Base-by-base conservation (phyloP, 2,113 vertebrate genomes). In the Sarotherodon lohbergeri region DNA sequence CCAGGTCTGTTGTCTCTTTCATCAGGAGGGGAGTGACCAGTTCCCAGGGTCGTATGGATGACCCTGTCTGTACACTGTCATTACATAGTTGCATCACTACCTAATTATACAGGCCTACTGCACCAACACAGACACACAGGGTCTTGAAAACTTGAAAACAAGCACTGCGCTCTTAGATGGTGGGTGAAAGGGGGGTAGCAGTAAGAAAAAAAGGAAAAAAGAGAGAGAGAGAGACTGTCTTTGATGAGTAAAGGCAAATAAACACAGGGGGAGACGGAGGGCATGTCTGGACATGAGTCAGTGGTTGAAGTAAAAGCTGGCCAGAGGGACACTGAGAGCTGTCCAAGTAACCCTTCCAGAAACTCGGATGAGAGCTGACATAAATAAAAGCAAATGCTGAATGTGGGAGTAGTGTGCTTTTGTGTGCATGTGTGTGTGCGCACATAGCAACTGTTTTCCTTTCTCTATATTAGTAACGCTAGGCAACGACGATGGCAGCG, bases 11-110 rank as follows among this genome's bases (percentile, higher is more conserved):
- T 56, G 80, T 78, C 83, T 91, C 96, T 95, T 96, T 96, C 94
- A 97, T 97, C 94, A 92, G 93, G 73, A n/a, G 59, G 68, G 59
- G 82, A 90, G 91, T 88, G 90, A 94, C 95, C 89, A 94, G 93
- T 97, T 96, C 95, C 95, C 95, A 95, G 95, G 95, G 93, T 94
- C 94, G 84, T 57, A 92, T 76, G 82, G 88, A 59, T 88, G 92
- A 95, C 94, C 91, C 66, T 85, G 91, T 43, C 88, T 94, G 93
- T 83, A 84, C 87, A 90, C 89, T 88, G 88, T 96, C 95, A 95
- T 96, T 96, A 96, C 71, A 83, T 84, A 73, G 88, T 95, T 94
- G 90, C 92, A 92, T 96, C 93, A 92, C 84, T 68, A 59, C 90
- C 90, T 95, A 90, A 95, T 95, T 94, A 94, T 80, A 91, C 88